These are phyloP conservation scores for Morpho deidamia DNA, from an alignment of 2,888 invertebrate genomes.

Conservation along the genomic window DNA sequence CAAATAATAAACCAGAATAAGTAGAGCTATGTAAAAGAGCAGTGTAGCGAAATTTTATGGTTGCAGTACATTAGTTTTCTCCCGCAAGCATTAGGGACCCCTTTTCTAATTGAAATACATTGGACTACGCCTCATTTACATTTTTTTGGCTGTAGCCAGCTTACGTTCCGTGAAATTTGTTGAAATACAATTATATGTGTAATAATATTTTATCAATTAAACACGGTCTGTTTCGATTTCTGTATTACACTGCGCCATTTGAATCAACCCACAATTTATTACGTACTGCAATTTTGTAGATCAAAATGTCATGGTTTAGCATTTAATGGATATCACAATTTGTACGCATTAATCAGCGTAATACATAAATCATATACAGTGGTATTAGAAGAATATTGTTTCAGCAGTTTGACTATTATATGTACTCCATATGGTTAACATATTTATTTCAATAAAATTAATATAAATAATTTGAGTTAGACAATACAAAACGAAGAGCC, in stretches of 20 bases:
- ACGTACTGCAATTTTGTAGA: constrained; percentile 45
- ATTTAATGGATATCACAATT: constrained; percentile 34
- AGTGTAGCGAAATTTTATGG: constrained; percentile 43
- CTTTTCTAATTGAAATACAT: constrained; percentile 53
- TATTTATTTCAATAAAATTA: too few species aligned
- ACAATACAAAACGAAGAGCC: too few species aligned
- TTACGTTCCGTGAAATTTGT: constrained; percentile 67
- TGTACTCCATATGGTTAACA: too few species aligned
- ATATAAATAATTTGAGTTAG: too few species aligned
- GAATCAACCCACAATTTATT: constrained; percentile 53
- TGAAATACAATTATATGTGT: constrained; percentile 54
- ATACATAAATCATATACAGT: not conserved
- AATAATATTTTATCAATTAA: constrained; percentile 74
- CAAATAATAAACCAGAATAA: constrained; percentile 11
- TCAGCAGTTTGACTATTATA: not conserved
- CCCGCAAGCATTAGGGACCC: constrained; percentile 38
- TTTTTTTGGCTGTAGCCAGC: constrained; percentile 58
- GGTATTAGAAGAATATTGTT: not conserved
- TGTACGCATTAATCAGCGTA: constrained; percentile 3
- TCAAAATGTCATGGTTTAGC: constrained; percentile 46
- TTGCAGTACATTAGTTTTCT: constrained; percentile 55
- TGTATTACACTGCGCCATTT: constrained; percentile 52
- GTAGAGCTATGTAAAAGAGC: constrained; percentile 7
- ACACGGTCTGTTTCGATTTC: constrained; percentile 62
- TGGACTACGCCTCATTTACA: constrained; percentile 67